phyloP scores from a whole-genome alignment of 2,113 vertebrate genomes.

The Orcinus orca region DNA sequence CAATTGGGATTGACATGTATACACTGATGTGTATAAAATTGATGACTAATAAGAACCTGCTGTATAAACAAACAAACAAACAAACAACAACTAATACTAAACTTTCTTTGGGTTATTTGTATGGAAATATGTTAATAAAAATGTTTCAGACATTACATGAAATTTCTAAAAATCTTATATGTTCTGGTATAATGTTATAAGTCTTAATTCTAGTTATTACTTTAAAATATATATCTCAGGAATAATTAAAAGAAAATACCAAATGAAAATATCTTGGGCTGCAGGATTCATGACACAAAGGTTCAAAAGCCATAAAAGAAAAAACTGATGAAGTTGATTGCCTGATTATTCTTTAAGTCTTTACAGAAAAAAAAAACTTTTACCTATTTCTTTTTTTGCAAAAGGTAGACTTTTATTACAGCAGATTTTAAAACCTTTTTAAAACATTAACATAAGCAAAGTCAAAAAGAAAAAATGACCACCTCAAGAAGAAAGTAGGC shows the following conservation, averaged over 20 bases:
- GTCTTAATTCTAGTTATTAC: too few relatives aligned
- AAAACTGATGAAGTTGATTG: not conserved
- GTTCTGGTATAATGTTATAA: too few relatives aligned
- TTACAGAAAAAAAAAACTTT: not conserved
- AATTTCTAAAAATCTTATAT: too few relatives aligned
- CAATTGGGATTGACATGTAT: too few relatives aligned
- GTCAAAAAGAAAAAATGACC: not conserved
- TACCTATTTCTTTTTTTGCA: not conserved
- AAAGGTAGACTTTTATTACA: not conserved
- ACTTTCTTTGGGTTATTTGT: too few relatives aligned
- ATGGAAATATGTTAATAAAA: too few relatives aligned
- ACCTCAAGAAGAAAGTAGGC: not conserved
- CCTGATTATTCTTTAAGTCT: not conserved
- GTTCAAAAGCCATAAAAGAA: not conserved
- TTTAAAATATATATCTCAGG: too few relatives aligned
- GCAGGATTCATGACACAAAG: not conserved
- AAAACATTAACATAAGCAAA: not conserved
- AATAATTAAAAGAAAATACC: not conserved
- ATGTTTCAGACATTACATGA: too few relatives aligned
- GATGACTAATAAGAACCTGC: too few relatives aligned
- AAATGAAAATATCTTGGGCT: not conserved
- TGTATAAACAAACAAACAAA: too few relatives aligned
- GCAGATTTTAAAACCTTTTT: not conserved
- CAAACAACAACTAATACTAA: too few relatives aligned
- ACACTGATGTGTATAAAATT: too few relatives aligned